Evolutionary conservation across 2,888 invertebrate species (phyloP).

Genomic region (Acronicta alni): DNA sequence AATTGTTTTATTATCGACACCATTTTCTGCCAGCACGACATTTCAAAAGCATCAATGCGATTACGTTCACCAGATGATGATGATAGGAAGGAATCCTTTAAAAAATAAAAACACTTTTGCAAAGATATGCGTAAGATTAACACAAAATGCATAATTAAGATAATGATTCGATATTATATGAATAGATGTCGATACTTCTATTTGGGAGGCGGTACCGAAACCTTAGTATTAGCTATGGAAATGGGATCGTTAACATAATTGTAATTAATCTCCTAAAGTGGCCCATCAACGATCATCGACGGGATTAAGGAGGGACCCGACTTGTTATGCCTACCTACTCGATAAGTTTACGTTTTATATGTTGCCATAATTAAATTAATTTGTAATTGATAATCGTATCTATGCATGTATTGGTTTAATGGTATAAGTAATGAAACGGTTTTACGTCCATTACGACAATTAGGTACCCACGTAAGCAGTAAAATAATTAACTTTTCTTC

Average conservation of each 20-base stretch:
- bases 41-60: too few species aligned
- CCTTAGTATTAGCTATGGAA: conserved; percentile 76
- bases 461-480: conserved; percentile 22
- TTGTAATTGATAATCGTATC: conserved; percentile 31
- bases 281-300: conserved; percentile 57
- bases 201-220: conserved; percentile 58
- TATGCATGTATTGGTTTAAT: conserved; percentile 23
- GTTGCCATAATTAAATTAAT: conserved; percentile 44
- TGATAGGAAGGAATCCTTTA: too few species aligned
- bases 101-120: not conserved
- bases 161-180: conserved; percentile 33
- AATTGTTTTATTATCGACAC: too few species aligned
- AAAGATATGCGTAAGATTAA: not conserved
- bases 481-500: conserved; percentile 18
- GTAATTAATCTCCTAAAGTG: conserved; percentile 74
- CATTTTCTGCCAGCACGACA: too few species aligned
- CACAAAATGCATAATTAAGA: conserved; percentile 16
- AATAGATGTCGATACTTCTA: conserved; percentile 53
- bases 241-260: conserved; percentile 75
- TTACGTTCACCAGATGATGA: too few species aligned
- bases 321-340: conserved; percentile 30
- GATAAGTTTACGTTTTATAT: conserved; percentile 19
- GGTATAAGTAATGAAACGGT: conserved; percentile 16
- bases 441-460: conserved; percentile 14
- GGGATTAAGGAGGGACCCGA: conserved; percentile 57